Percentiles rank a stretch among this genome's conserved stretches.
Conservation (phyloP, 2,113 vertebrate species). For the Dasyprocta punctata region DNA sequence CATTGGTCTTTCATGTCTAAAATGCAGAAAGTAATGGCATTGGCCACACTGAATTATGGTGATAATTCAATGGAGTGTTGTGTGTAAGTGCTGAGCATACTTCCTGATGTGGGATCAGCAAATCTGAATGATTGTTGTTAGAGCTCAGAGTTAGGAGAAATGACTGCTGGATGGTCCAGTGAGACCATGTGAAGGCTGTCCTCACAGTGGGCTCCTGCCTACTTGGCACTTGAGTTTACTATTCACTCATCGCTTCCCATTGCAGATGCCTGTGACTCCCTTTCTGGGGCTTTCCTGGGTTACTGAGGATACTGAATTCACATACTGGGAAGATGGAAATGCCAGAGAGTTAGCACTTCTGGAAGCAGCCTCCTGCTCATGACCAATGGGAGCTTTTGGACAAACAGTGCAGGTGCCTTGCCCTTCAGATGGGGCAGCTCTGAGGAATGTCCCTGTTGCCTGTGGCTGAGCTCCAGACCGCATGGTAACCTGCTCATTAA, state of each 20-base stretch:
- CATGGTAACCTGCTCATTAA: not conserved
- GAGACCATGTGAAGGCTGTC: not conserved
- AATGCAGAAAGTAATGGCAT: not conserved
- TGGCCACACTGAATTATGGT: not conserved
- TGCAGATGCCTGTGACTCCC: not conserved
- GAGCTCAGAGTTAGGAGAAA: not conserved
- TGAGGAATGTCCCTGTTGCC: not conserved
- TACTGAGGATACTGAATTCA: not conserved
- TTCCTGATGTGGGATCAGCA: not conserved
- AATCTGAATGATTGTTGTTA: not conserved
- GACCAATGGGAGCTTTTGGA: not conserved
- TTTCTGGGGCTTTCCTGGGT: not conserved
- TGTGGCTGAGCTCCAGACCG: not conserved
- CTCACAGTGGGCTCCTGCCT: accelerated
- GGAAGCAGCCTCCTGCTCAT: not conserved
- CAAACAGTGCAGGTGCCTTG: not conserved
- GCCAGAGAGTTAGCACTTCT: too few species aligned
- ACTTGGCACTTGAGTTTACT: not conserved
- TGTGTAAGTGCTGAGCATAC: not conserved
- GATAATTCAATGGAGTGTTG: not conserved
- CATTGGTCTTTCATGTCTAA: not conserved
- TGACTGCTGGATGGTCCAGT: too few species aligned
- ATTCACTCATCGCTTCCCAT: accelerated
- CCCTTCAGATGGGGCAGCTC: too few species aligned
- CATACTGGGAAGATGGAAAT: not conserved